Base-by-base conservation (phyloP, 1,140 invertebrate genomes). In the Tyrophagus putrescentiae region DNA sequence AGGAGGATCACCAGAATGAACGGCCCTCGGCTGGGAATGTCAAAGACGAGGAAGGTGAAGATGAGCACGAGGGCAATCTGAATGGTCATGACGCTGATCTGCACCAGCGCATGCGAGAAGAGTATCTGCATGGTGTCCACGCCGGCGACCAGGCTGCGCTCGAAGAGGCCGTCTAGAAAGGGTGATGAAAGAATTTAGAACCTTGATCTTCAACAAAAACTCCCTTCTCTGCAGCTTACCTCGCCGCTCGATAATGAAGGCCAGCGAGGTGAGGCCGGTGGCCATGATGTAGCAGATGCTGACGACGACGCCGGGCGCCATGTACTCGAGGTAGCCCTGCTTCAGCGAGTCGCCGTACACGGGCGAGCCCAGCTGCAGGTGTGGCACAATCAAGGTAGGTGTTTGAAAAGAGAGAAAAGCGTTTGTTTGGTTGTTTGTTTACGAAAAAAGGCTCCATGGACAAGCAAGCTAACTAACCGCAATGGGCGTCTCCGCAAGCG, bases 241-340 rank as follows among this genome's bases (percentile, higher is more conserved):
- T 64, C 87, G 89, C 64, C 87, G 78, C 70, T 96, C 92, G 59
- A 93, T 82, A 45, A 96, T 85, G 70, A 96, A 81, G 1, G 86
- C 83, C 11, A 91, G 84, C 1, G 89, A 89, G 13, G 91, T 95
- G 52, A 95, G 71, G 23, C 90, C 89, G 13, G 93, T 88, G 23
- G 91, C 89, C 75, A 96, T 79, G 78, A 95, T 94, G 76, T 93
- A 96, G 1, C 92, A 87, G 68, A 94, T 93, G n/a, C 88, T 92
- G 6, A 64, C 75, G 69, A 94, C 90, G 57, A 95, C 85, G 65
- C 91, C 91, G 33, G 91, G 90, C 31, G 91, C 89, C 63, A 93
- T 91, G 72, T 95, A 96, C 72, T 94, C 86, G 1, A 87, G 92
- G 69, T 94, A 94, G 60, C 85, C 88, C 23, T 89, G 87, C 66